phyloP scores from a whole-genome alignment of 2,113 vertebrate species.

The Dendropsophus ebraccatus region DNA sequence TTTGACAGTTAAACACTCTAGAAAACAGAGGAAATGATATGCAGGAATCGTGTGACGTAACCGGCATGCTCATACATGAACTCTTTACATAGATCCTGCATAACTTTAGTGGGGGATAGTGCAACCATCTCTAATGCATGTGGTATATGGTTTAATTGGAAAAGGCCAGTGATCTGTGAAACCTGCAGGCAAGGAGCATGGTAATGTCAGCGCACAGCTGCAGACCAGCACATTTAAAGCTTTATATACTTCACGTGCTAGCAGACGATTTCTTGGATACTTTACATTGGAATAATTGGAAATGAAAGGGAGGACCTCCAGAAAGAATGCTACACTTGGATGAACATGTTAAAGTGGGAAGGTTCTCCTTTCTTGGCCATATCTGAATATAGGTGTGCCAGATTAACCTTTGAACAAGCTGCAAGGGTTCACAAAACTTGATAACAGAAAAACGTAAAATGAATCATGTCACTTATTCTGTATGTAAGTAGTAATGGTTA shows the following conservation, averaged over 20 bases:
- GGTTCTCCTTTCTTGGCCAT: neutral
- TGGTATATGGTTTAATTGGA: neutral
- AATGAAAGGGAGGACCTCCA: neutral
- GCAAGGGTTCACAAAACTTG: neutral
- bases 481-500: too few species aligned
- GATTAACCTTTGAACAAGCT: constrained; percentile 4
- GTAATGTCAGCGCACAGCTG: neutral
- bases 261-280: neutral
- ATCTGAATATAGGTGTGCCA: constrained; percentile 17
- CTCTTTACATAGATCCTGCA: neutral
- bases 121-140: neutral
- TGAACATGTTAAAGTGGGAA: neutral
- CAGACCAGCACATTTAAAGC: neutral
- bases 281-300: neutral
- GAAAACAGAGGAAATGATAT: too few species aligned
- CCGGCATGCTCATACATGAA: too few species aligned
- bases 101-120: neutral
- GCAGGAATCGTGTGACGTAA: too few species aligned
- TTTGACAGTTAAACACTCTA: too few species aligned
- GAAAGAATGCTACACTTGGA: neutral
- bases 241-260: neutral
- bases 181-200: neutral
- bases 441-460: neutral
- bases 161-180: neutral
- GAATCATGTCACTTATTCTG: too few species aligned